phyloP scores from a whole-genome alignment of 2,797 vertebrate species.

The Dipus sagitta region DNA sequence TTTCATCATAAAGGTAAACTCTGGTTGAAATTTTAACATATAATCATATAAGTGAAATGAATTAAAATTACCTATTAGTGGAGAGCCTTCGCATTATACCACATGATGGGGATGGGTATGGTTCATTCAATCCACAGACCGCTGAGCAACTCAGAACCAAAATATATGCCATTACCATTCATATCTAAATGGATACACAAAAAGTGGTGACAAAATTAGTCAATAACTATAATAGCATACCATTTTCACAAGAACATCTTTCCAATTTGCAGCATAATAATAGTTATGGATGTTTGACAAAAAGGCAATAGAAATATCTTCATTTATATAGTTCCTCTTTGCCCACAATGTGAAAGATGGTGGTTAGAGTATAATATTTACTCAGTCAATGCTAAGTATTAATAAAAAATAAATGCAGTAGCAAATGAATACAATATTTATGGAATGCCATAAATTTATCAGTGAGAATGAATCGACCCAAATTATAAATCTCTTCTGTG shows the following conservation, averaged over 20 bases:
- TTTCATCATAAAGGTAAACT: not conserved
- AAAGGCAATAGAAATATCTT: not conserved
- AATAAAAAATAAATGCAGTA: not conserved
- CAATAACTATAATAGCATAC: not conserved
- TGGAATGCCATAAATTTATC: not conserved
- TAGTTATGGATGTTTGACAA: not conserved
- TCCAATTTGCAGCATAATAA: not conserved
- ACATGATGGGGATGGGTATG: slow-evolving; percentile 72
- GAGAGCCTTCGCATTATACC: not conserved
- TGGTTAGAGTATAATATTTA: not conserved
- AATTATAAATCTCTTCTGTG: not conserved
- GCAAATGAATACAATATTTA: not conserved
- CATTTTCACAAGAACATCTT: not conserved
- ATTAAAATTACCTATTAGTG: slow-evolving; percentile 76
- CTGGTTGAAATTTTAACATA: not conserved
- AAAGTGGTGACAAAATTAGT: not conserved
- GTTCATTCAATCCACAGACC: slow-evolving; percentile 75
- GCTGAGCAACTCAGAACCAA: not conserved
- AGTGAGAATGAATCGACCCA: not conserved
- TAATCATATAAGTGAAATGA: not conserved
- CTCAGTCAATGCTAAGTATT: not conserved
- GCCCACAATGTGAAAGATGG: not conserved
- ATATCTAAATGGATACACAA: slow-evolving; percentile 72
- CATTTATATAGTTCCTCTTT: not conserved
- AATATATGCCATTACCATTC: slow-evolving; percentile 76